phyloP scores from a whole-genome alignment of 2,888 invertebrate genomes.

The Megalurothrips usitatus region DNA sequence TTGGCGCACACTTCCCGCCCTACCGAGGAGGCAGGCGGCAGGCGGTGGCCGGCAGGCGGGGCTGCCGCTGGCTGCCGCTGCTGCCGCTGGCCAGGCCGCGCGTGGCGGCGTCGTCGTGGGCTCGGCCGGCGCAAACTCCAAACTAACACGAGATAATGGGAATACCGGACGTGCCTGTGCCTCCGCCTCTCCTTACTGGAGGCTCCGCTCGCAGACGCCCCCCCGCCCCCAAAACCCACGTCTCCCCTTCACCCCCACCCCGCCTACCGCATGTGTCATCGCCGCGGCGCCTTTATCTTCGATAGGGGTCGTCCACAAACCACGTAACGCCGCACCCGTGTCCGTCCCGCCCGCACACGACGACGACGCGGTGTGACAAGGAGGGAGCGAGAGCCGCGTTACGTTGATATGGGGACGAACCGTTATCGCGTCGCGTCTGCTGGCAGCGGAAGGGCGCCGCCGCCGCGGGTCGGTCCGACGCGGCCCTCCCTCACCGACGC shows the following conservation, averaged over 20 bases:
- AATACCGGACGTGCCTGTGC: not conserved
- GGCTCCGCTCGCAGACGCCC: not conserved
- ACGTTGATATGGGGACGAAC: not conserved
- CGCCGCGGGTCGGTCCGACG: not conserved
- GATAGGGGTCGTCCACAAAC: too few relatives aligned
- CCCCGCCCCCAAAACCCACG: not conserved
- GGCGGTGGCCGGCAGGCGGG: too few relatives aligned
- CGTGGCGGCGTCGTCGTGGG: too few relatives aligned
- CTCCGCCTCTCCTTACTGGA: too few relatives aligned
- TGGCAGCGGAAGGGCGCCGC: too few relatives aligned
- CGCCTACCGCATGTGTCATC: not conserved
- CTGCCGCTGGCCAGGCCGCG: too few relatives aligned
- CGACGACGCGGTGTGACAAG: not conserved
- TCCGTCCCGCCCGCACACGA: not conserved
- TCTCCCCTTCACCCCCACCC: not conserved
- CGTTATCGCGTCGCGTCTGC: not conserved
- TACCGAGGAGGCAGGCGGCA: too few relatives aligned
- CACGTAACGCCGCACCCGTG: not conserved
- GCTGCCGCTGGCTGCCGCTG: too few relatives aligned
- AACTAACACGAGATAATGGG: conserved; percentile 11
- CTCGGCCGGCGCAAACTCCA: not conserved
- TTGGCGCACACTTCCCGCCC: not conserved
- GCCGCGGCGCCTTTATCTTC: not conserved
- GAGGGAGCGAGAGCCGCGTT: not conserved
- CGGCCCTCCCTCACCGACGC: not conserved